Evolutionary conservation across 2,888 invertebrate species (phyloP).

Genomic region (Protophormia terraenovae): DNA sequence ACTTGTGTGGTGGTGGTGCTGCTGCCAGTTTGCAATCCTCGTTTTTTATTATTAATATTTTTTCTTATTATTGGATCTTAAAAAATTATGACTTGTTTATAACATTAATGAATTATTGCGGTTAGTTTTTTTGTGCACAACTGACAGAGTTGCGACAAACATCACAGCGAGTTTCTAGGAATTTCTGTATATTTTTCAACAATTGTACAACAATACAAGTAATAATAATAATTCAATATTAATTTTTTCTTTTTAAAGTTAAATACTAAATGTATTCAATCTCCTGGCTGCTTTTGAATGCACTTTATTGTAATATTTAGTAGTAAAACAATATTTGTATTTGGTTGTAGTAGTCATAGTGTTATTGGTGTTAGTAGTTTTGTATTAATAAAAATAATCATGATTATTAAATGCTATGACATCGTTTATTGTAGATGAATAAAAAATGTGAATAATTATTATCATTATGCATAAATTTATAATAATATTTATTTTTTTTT

Average conservation of each 20-base stretch:
- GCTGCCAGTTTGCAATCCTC: neutral
- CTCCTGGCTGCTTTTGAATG: neutral
- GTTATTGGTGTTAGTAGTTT: neutral
- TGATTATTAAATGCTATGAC: conserved; percentile 63
- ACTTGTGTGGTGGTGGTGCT: conserved; percentile 13
- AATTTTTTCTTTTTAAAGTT: neutral
- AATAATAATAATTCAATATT: conserved; percentile 26
- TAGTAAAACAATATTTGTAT: neutral
- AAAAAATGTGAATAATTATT: conserved; percentile 44
- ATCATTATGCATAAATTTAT: conserved; percentile 64
- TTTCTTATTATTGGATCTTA: conserved; percentile 32
- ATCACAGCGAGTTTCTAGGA: conserved; percentile 11
- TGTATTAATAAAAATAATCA: conserved; percentile 33
- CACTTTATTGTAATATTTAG: conserved; percentile 19
- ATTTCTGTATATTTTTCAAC: conserved; percentile 16
- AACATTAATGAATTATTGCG: conserved; percentile 57
- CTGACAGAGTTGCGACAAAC: conserved; percentile 33
- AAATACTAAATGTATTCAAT: neutral
- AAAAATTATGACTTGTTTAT: conserved; percentile 62
- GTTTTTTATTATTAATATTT: no score
- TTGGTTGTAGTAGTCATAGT: no score
- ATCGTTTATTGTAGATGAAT: conserved; percentile 39
- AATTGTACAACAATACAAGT: neutral
- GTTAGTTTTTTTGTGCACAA: neutral
- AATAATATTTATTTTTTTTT: conserved; percentile 48